Evolutionary conservation across 2,113 vertebrate genomes (phyloP).

Genomic region (Dermatemys mawii): DNA sequence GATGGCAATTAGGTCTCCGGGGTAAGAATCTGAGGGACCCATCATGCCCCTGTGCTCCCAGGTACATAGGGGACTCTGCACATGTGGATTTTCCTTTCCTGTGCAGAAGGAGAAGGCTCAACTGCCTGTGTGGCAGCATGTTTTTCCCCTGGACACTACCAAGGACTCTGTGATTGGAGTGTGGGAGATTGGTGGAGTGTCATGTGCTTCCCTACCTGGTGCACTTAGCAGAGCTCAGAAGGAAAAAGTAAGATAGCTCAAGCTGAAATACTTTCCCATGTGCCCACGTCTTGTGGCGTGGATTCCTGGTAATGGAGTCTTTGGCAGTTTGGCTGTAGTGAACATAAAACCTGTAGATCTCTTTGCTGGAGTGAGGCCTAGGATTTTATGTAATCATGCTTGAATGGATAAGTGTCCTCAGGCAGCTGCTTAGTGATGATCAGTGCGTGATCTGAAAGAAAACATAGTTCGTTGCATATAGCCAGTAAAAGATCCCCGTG

Average conservation of each 20-base stretch:
- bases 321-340: background rate
- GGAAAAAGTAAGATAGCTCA: background rate
- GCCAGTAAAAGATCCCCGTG: background rate
- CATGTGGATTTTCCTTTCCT: too few species aligned
- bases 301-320: background rate
- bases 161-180: background rate
- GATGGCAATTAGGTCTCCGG: too few species aligned
- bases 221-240: background rate
- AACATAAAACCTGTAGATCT: background rate
- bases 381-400: background rate
- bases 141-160: background rate
- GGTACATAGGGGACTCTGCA: too few species aligned
- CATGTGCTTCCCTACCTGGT: background rate
- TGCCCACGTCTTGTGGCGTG: background rate
- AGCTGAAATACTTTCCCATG: background rate
- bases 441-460: background rate
- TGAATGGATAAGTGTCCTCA: background rate
- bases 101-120: background rate
- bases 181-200: background rate
- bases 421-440: background rate
- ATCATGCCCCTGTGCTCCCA: too few species aligned
- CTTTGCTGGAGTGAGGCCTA: background rate
- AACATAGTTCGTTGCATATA: background rate
- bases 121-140: accelerated
- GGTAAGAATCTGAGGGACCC: too few species aligned